A percentile compares a stretch with the other conserved stretches of the same genome.
Evolutionary conservation across 2,113 vertebrate genomes (phyloP).

Genomic region (Phyllostomus discolor): DNA sequence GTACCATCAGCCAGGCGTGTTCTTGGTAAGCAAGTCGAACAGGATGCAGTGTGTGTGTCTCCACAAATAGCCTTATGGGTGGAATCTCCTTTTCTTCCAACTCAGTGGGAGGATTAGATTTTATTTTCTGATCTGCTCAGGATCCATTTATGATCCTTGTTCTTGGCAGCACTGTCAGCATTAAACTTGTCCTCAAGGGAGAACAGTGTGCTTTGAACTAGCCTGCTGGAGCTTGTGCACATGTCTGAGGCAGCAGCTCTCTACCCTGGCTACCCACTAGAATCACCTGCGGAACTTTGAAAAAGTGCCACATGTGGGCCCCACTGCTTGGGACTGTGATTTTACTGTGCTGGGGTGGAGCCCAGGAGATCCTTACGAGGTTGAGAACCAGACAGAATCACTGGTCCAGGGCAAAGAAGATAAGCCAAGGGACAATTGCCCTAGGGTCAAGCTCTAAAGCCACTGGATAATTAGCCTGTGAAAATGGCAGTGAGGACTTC

Average conservation of each 20-base stretch:
- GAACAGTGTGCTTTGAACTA: neutral
- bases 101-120: neutral
- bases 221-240: neutral
- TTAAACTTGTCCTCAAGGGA: neutral
- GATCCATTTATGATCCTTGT: neutral
- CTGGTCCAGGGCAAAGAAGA: neutral
- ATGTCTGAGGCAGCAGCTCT: neutral
- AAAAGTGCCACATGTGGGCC: neutral
- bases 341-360: neutral
- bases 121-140: conserved; percentile 34
- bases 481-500: neutral
- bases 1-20: neutral
- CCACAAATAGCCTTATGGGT: neutral
- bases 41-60: neutral
- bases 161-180: neutral
- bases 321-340: neutral
- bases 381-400: neutral
- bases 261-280: neutral
- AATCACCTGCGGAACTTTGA: neutral
- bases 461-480: neutral
- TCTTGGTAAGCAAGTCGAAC: neutral
- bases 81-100: conserved; percentile 30
- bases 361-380: neutral
- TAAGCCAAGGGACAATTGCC: neutral
- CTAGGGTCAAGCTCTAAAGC: neutral